Evolutionary conservation across 2,888 invertebrate genomes (phyloP), one percentile per base, ranked within the genome.

Genomic region (Papilio elwesi): DNA sequence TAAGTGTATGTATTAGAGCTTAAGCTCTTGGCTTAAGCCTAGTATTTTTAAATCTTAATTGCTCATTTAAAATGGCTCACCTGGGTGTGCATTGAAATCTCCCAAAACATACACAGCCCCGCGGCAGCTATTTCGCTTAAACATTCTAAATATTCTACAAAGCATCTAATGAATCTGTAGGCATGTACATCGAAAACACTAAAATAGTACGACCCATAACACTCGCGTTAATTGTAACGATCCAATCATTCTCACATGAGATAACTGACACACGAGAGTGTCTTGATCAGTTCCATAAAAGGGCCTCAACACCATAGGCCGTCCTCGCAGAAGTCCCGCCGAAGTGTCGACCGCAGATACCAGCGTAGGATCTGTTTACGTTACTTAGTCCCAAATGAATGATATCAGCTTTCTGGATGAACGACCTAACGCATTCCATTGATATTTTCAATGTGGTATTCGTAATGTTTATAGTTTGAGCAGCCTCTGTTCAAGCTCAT

Each of bases 321-420:
- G 70, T 0, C 79, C 80, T 2, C 76, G 66, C 0, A 82, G 70
- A 0, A 79, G 15, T 0, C 77, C 80, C 7, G 71, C 53, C 1
- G 78, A 73, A 0, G 79, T 79, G 52, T 80, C 80, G 9, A 83
- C 77, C 0, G 80, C 76, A 0, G 81, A 81, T 77, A 1, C 79
- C 80, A 0, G 76, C 75, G 53, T 62, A 79, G n/a, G n/a, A n/a
- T n/a, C n/a, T n/a, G n/a, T n/a, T n/a, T n/a, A n/a, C n/a, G n/a
- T n/a, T n/a, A n/a, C n/a, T n/a, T n/a, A n/a, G n/a, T n/a, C 4
- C 26, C 26, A 26, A 26, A 26, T 1, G 26, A 26, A n/a, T n/a
- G n/a, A n/a, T n/a, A n/a, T n/a, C n/a, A n/a, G n/a, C n/a, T n/a
- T n/a, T n/a, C n/a, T n/a, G n/a, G n/a, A n/a, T n/a, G n/a, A n/a